These are phyloP conservation scores for Spea bombifrons DNA, from an alignment of 2,113 vertebrate species.

Conservation along the genomic window DNA sequence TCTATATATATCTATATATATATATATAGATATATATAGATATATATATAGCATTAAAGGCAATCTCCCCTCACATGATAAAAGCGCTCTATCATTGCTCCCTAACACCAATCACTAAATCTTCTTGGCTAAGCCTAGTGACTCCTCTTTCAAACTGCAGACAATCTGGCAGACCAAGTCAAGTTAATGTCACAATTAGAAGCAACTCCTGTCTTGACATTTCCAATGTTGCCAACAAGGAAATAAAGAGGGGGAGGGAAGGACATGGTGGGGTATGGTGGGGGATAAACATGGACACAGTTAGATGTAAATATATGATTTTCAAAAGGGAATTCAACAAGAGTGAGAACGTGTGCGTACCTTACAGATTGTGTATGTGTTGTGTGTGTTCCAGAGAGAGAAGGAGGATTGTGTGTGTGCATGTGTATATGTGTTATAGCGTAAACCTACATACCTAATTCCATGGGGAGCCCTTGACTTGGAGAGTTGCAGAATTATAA, in stretches of 20 bases:
- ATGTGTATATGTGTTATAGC: no score
- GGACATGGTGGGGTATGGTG: not conserved
- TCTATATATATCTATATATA: fast-evolving
- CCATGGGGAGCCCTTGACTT: not conserved
- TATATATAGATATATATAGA: not conserved
- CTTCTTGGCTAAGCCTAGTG: conserved; percentile 40
- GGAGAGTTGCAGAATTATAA: not conserved
- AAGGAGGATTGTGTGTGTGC: no score
- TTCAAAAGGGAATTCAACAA: conserved; percentile 2
- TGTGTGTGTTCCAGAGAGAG: no score
- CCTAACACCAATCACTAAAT: conserved; percentile 38
- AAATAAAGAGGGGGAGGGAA: conserved; percentile 10
- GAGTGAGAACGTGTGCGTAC: not conserved
- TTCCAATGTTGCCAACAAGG: conserved; percentile 37
- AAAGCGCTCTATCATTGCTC: conserved; percentile 34
- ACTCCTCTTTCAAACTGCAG: conserved; percentile 47
- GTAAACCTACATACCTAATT: conserved; percentile 7
- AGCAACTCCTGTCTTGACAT: conserved; percentile 40
- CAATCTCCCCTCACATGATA: conserved; percentile 40
- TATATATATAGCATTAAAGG: conserved; percentile 21
- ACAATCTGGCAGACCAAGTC: conserved; percentile 48
- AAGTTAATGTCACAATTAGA: conserved; percentile 44
- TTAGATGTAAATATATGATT: conserved; percentile 17
- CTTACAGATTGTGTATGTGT: not conserved
- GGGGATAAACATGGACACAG: conserved; percentile 23